Evolutionary conservation across 2,888 invertebrate species (phyloP).

Genomic region (Conistra vaccinii): DNA sequence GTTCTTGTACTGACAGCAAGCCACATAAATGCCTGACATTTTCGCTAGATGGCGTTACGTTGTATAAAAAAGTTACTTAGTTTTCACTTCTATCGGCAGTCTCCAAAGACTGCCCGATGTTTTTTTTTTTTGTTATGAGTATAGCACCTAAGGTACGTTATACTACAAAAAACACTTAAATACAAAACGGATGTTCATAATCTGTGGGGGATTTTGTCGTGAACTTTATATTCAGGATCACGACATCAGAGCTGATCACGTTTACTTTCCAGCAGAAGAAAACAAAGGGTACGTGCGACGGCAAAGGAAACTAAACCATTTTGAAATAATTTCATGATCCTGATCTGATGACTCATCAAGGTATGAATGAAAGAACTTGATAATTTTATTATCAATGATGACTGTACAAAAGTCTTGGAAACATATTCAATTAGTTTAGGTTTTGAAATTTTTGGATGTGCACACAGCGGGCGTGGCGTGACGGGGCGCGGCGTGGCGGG

Average conservation of each 20-base stretch:
- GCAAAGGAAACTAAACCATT: not conserved
- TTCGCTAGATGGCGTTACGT: too few species aligned
- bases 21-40: too few species aligned
- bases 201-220: not conserved
- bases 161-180: not conserved
- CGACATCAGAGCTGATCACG: not conserved
- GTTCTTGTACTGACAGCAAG: too few species aligned
- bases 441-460: too few species aligned
- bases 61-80: too few species aligned
- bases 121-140: not conserved
- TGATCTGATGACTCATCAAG: not conserved
- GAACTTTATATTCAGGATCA: not conserved
- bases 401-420: not conserved
- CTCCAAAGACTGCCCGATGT: too few species aligned
- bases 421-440: not conserved
- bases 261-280: not conserved
- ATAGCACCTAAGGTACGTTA: not conserved
- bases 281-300: not conserved
- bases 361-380: not conserved
- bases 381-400: not conserved
- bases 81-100: too few species aligned
- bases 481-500: too few species aligned
- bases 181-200: not conserved
- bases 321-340: not conserved
- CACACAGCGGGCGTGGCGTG: too few species aligned